phyloP scores from a whole-genome alignment of 1,140 invertebrate species.

The Chymomyza costata region DNA sequence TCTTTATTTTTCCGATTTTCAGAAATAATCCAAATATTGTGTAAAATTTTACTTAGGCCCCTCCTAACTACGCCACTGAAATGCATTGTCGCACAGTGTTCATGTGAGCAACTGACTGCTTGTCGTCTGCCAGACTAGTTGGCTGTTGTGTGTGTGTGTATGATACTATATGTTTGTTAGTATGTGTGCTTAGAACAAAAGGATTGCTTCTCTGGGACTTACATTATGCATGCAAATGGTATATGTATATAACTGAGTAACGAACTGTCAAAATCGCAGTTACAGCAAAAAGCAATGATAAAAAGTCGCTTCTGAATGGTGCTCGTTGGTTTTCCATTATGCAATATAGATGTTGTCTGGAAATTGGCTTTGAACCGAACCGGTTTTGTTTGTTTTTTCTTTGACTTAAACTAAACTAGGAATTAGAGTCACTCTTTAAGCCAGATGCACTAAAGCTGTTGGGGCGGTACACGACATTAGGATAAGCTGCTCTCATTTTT shows the following conservation, averaged over 20 bases:
- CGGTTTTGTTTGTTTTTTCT: too few relatives aligned
- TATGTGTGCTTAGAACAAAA: slow-evolving; percentile 40
- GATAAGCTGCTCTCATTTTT: too few relatives aligned
- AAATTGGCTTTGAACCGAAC: too few relatives aligned
- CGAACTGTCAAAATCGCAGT: slow-evolving; percentile 71
- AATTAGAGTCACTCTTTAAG: too few relatives aligned
- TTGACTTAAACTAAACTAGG: too few relatives aligned
- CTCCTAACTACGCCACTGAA: background rate
- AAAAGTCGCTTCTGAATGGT: too few relatives aligned
- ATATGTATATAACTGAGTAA: slow-evolving; percentile 66
- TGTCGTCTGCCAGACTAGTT: background rate
- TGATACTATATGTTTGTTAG: slow-evolving; percentile 10
- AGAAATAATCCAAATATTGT: background rate
- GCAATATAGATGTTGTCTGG: background rate
- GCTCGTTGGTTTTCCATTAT: background rate
- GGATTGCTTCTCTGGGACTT: slow-evolving; percentile 8
- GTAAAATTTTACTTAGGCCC: background rate
- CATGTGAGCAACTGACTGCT: too few relatives aligned
- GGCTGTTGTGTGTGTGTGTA: background rate
- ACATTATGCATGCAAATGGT: slow-evolving; percentile 68
- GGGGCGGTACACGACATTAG: too few relatives aligned
- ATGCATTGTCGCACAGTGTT: too few relatives aligned
- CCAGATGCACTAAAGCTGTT: too few relatives aligned
- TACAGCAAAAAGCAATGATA: slow-evolving; percentile 29
- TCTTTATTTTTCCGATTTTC: background rate